Evolutionary conservation across 2,113 vertebrate species (phyloP).

Genomic region (Amazona vittata): DNA sequence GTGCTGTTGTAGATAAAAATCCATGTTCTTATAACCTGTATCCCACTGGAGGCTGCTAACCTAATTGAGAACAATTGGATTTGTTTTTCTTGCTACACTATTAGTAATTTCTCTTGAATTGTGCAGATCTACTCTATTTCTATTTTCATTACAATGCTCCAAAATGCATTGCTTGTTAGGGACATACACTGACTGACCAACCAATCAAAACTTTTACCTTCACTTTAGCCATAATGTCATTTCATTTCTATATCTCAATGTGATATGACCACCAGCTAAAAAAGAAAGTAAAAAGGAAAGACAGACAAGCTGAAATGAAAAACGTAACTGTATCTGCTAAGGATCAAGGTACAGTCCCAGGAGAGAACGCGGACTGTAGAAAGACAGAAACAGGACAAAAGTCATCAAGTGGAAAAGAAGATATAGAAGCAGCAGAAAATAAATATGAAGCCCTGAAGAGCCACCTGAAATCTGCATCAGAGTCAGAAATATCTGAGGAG

Average conservation of each 20-base stretch:
- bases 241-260: background rate
- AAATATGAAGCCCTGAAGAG: background rate
- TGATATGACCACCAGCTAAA: background rate
- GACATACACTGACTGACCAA: background rate
- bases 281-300: background rate
- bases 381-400: background rate
- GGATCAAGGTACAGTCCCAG: background rate
- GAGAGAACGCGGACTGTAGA: background rate
- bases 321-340: background rate
- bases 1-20: background rate
- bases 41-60: background rate
- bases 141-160: background rate
- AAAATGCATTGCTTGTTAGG: background rate
- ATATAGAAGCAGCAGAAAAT: background rate
- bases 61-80: background rate
- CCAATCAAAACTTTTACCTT: background rate
- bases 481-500: background rate
- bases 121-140: background rate
- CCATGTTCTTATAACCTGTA: background rate
- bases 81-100: background rate
- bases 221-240: background rate
- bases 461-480: background rate
- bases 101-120: background rate
- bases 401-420: background rate
- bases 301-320: background rate